These are phyloP conservation scores for Drosophila greeni DNA, from an alignment of 2,888 invertebrate genomes.

Conservation along the genomic window DNA sequence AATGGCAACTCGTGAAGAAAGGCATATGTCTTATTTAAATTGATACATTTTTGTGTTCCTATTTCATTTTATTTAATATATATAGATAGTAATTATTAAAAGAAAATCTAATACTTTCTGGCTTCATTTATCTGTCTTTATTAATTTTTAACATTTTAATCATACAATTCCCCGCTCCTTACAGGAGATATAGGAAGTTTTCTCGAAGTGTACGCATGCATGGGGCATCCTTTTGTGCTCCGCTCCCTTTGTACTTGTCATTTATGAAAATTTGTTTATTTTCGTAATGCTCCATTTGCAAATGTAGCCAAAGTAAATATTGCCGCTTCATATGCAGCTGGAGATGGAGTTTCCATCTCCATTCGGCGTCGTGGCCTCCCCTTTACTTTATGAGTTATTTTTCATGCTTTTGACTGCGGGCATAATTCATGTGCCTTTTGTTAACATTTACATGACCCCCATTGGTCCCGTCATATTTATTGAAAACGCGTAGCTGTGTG, in stretches of 20 bases:
- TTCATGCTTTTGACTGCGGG: slow-evolving; percentile 60
- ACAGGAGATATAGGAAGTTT: neutral
- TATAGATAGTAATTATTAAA: no score
- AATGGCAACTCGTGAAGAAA: neutral
- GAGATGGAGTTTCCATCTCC: slow-evolving; percentile 13
- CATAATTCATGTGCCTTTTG: slow-evolving; percentile 66
- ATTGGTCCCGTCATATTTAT: slow-evolving; percentile 18
- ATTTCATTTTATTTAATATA: neutral
- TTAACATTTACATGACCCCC: slow-evolving; percentile 43
- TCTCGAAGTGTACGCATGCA: slow-evolving; percentile 5
- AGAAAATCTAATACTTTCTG: neutral
- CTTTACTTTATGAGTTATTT: slow-evolving; percentile 35
- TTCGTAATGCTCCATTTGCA: slow-evolving; percentile 73
- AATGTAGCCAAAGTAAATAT: slow-evolving; percentile 76
- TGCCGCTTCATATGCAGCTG: slow-evolving; percentile 59
- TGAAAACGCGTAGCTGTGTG: slow-evolving; percentile 10
- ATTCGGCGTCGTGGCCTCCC: neutral
- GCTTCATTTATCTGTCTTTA: neutral
- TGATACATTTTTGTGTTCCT: neutral
- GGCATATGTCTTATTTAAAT: neutral
- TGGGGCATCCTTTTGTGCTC: slow-evolving; percentile 60
- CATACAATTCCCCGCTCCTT: neutral
- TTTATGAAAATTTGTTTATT: slow-evolving; percentile 76
- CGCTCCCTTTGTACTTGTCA: slow-evolving; percentile 69
- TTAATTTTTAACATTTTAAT: neutral